These are phyloP conservation scores for Seriola dumerili DNA, from an alignment of 2,113 vertebrate genomes.

Conservation along the genomic window DNA sequence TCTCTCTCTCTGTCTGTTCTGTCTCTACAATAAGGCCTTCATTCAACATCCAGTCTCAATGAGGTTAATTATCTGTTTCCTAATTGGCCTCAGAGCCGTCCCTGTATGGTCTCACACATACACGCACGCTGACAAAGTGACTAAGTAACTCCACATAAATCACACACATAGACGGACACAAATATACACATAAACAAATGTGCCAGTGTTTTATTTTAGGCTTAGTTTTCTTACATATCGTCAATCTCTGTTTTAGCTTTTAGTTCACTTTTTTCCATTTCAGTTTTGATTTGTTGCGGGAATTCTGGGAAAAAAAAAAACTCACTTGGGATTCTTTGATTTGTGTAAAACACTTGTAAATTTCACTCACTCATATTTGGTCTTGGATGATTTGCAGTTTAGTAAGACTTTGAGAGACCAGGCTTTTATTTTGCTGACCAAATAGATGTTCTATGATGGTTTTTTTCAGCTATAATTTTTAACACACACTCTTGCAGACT, in stretches of 20 bases:
- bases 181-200: background rate
- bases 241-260: background rate
- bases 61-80: conserved; percentile 81
- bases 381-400: background rate
- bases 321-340: too few relatives aligned
- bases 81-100: conserved; percentile 72
- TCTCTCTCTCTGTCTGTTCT: background rate
- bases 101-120: background rate
- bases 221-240: background rate
- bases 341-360: too few relatives aligned
- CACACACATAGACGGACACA: too few relatives aligned
- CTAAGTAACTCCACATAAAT: conserved; percentile 46
- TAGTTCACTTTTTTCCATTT: too few relatives aligned
- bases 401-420: background rate
- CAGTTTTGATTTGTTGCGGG: too few relatives aligned
- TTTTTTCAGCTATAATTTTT: background rate
- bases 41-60: conserved; percentile 72
- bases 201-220: background rate
- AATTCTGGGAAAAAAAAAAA: too few relatives aligned
- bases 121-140: conserved; percentile 15
- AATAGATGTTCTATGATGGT: background rate
- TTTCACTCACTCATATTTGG: background rate
- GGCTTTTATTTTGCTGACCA: background rate
- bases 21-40: background rate
- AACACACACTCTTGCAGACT: background rate